Percentiles rank a stretch among this genome's conserved stretches.
These are phyloP conservation scores for Zaprionus ornatus DNA, from an alignment of 1,140 invertebrate species.

Conservation along the genomic window DNA sequence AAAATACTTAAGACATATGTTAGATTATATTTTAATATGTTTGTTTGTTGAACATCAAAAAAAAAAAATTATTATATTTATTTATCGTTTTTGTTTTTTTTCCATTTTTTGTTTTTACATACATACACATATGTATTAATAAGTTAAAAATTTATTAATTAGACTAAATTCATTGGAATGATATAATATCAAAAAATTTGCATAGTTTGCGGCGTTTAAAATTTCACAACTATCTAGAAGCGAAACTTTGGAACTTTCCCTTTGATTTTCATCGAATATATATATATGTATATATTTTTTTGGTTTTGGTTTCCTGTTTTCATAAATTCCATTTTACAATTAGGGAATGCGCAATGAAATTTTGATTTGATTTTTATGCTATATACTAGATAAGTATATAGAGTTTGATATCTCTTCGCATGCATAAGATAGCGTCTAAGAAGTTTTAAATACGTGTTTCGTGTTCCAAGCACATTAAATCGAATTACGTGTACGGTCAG, in stretches of 20 bases:
- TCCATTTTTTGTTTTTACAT: constrained; percentile 63
- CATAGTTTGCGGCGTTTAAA: constrained; percentile 76
- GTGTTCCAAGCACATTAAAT: constrained; percentile 9
- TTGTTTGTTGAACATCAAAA: constrained; percentile 73
- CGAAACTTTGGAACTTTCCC: constrained; percentile 65
- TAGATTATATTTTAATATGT: constrained; percentile 50
- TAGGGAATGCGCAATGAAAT: constrained; percentile 61
- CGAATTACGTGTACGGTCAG: constrained; percentile 32
- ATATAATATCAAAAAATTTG: constrained; percentile 82
- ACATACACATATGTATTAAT: constrained; percentile 79
- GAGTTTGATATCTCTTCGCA: constrained; percentile 1
- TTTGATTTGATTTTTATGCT: constrained; percentile 48
- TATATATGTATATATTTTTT: no score
- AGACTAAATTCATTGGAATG: constrained; percentile 82
- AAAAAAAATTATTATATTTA: constrained; percentile 66
- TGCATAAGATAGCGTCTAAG: constrained; percentile 22
- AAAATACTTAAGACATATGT: constrained; percentile 73
- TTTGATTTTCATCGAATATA: constrained; percentile 11
- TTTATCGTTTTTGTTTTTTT: constrained; percentile 59
- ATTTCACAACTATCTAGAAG: constrained; percentile 81
- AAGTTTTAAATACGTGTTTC: constrained; percentile 7
- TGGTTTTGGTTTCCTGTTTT: constrained; percentile 19
- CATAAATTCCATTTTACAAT: constrained; percentile 63
- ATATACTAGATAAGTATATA: not conserved
- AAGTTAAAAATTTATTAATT: constrained; percentile 83